Evolutionary conservation across 2,888 invertebrate genomes (phyloP).

Genomic region (Limenitis arthemis): DNA sequence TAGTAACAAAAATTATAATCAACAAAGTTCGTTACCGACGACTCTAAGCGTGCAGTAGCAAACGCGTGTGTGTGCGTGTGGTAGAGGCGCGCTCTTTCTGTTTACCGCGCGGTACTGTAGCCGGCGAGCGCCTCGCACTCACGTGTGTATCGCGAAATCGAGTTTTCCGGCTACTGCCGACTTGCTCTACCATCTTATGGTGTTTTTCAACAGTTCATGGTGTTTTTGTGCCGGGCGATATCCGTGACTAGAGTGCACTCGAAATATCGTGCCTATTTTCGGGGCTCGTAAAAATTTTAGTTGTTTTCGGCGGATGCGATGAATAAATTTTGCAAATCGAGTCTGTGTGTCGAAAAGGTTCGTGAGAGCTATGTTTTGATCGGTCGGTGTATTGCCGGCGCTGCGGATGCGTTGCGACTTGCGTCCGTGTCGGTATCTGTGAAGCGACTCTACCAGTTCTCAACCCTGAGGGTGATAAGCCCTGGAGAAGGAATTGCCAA

Average conservation of each 20-base stretch:
- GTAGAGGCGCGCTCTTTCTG: conserved; percentile 61
- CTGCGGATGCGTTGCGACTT: conserved; percentile 48
- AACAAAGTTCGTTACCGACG: no score
- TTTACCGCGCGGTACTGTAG: conserved; percentile 70
- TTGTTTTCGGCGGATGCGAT: conserved; percentile 70
- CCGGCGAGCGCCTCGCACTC: conserved; percentile 79
- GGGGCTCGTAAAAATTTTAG: conserved; percentile 59
- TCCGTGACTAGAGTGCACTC: conserved; percentile 37
- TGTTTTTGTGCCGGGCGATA: conserved; percentile 53
- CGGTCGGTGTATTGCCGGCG: conserved; percentile 57
- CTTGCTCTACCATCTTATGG: conserved; percentile 50
- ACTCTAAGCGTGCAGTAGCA: conserved; percentile 23
- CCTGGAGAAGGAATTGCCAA: conserved; percentile 29
- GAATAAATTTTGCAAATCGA: conserved; percentile 70
- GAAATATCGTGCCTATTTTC: conserved; percentile 44
- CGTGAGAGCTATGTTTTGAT: conserved; percentile 67
- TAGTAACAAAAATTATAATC: no score
- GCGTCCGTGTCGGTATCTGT: conserved; percentile 43
- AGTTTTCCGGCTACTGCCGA: conserved; percentile 58
- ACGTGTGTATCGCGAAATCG: conserved; percentile 48
- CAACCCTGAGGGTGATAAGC: conserved; percentile 29
- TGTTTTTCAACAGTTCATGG: conserved; percentile 58
- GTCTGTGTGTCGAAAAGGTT: conserved; percentile 68
- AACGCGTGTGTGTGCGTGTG: conserved; percentile 55
- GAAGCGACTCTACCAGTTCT: conserved; percentile 36